phyloP scores from a whole-genome alignment of 2,888 invertebrate genomes.

The Cybosia mesomella region DNA sequence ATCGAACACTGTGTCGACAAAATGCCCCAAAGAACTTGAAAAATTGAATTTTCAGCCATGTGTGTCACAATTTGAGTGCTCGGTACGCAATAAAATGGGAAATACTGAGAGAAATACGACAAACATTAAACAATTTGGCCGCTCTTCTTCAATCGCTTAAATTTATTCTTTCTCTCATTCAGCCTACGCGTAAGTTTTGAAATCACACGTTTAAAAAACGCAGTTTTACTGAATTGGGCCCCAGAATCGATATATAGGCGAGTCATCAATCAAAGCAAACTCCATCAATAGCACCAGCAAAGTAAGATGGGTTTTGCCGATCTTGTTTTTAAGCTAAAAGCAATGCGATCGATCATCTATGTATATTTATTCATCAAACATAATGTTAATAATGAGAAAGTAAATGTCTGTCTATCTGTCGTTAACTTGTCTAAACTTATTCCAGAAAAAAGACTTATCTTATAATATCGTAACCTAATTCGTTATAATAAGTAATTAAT shows the following conservation, averaged over 20 bases:
- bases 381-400: too few species aligned
- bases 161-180: background rate
- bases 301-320: background rate
- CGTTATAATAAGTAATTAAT: too few species aligned
- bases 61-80: background rate
- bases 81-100: background rate
- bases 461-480: background rate
- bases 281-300: background rate
- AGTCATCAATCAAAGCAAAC: background rate
- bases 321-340: background rate
- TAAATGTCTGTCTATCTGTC: too few species aligned
- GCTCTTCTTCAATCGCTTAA: background rate
- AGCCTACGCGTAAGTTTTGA: background rate
- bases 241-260: background rate
- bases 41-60: background rate
- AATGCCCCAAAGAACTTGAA: background rate
- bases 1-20: constrained; percentile 4
- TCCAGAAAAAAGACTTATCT: background rate
- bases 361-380: background rate
- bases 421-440: too few species aligned
- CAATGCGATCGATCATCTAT: background rate
- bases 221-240: background rate
- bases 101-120: background rate
- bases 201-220: background rate
- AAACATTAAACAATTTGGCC: background rate